Conservation (phyloP, 2,888 invertebrate species). For the Lithophane socia region DNA sequence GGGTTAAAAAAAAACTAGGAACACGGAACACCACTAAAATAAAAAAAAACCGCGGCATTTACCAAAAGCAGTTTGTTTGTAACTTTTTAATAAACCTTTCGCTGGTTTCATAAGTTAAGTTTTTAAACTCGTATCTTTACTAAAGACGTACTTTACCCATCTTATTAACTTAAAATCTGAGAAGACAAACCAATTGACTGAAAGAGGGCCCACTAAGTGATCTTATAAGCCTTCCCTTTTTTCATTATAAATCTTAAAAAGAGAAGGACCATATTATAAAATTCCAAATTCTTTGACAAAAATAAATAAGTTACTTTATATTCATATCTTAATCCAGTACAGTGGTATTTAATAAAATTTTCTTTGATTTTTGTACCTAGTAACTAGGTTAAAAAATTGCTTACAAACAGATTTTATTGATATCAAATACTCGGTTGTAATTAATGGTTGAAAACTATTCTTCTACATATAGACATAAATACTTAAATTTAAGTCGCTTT, state of each 20-base stretch:
- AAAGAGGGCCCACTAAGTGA: neutral
- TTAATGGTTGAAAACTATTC: neutral
- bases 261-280: neutral
- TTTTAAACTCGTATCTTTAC: neutral
- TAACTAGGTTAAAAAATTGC: neutral
- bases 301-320: neutral
- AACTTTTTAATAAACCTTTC: no score
- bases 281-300: neutral
- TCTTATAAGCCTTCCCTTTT: neutral
- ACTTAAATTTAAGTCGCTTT: neutral
- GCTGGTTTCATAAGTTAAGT: neutral
- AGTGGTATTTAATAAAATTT: conserved; percentile 19
- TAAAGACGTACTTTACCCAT: neutral
- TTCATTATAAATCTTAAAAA: neutral
- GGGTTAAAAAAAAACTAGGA: neutral
- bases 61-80: neutral
- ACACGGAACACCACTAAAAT: neutral
- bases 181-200: neutral
- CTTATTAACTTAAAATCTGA: neutral
- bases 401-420: neutral
- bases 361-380: neutral
- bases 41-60: conserved; percentile 15
- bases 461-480: no score
- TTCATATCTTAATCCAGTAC: neutral
- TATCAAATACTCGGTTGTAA: neutral